A percentile compares a stretch with the other conserved stretches of the same genome.
Evolutionary conservation across 2,113 vertebrate genomes (phyloP).

Genomic region (Pipra filicauda): DNA sequence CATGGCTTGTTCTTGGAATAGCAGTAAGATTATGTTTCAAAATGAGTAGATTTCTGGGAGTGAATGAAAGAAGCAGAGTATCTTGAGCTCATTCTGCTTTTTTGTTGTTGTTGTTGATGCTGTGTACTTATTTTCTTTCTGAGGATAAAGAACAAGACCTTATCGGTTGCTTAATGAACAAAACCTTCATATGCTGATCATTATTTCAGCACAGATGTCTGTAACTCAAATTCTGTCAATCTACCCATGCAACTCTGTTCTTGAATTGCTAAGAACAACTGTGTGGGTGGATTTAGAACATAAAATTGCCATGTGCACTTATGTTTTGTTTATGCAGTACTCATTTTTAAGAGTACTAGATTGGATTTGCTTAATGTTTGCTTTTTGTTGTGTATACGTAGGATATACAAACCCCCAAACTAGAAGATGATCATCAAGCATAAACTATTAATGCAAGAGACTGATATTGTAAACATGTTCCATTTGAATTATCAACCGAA

Average conservation of each 20-base stretch:
- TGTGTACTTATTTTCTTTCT: slow-evolving; percentile 13
- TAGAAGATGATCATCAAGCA: slow-evolving; percentile 8
- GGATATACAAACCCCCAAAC: not conserved
- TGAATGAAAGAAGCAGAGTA: not conserved
- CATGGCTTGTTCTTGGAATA: not conserved
- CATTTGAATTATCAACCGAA: not conserved
- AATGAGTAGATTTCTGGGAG: not conserved
- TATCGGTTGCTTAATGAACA: slow-evolving; percentile 25
- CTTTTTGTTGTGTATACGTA: not conserved
- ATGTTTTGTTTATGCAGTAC: slow-evolving; percentile 74
- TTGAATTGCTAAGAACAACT: slow-evolving; percentile 73
- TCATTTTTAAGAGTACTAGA: slow-evolving; percentile 65
- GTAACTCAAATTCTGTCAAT: slow-evolving; percentile 62
- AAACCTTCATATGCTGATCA: slow-evolving; percentile 38
- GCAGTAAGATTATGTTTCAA: not conserved
- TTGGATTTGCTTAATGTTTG: slow-evolving; percentile 66
- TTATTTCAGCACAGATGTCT: slow-evolving; percentile 72
- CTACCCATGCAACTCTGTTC: slow-evolving; percentile 72
- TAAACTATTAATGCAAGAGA: slow-evolving; percentile 23
- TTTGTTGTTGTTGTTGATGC: not conserved
- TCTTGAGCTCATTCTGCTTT: not conserved
- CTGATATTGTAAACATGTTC: slow-evolving; percentile 11
- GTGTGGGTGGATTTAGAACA: slow-evolving; percentile 76
- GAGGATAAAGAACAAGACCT: not conserved
- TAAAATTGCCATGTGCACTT: slow-evolving; percentile 71